Conservation (phyloP, 2,888 invertebrate genomes). For the Catotricha subobsoleta region DNA sequence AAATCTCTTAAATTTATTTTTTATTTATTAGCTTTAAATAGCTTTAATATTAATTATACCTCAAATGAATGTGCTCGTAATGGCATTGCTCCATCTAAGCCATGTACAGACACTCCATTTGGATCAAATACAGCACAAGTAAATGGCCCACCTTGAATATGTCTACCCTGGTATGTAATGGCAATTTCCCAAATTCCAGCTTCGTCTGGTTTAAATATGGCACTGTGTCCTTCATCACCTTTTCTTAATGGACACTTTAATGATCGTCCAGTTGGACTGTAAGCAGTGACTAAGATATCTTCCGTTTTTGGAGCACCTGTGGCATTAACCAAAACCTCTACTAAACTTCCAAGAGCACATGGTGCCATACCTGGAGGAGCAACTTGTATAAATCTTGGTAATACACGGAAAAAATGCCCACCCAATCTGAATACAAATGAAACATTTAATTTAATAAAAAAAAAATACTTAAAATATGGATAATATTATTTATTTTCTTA, state of each 20-base stretch:
- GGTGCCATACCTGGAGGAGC: slow-evolving; percentile 88
- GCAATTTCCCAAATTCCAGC: slow-evolving; percentile 95
- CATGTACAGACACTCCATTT: slow-evolving; percentile 66
- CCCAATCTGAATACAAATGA: slow-evolving; percentile 21
- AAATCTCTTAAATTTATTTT: not conserved
- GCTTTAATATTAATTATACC: too few relatives aligned
- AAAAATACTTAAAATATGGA: slow-evolving; percentile 3
- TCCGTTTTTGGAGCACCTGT: slow-evolving; percentile 62
- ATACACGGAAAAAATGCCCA: slow-evolving; percentile 65
- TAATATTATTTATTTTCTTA: slow-evolving; percentile 12
- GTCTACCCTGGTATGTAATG: slow-evolving; percentile 87
- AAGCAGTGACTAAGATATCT: slow-evolving; percentile 82
- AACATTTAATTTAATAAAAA: slow-evolving; percentile 3
- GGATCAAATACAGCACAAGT: slow-evolving; percentile 92
- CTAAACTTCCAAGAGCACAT: slow-evolving; percentile 84
- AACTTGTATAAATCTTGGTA: slow-evolving; percentile 72
- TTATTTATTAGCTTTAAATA: too few relatives aligned
- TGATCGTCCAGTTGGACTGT: slow-evolving; percentile 73
- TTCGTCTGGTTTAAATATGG: slow-evolving; percentile 94
- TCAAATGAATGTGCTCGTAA: slow-evolving; percentile 76
- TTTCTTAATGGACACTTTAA: slow-evolving; percentile 68
- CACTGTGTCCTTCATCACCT: slow-evolving; percentile 78
- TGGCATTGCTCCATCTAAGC: slow-evolving; percentile 66
- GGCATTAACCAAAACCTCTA: slow-evolving; percentile 82
- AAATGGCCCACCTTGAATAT: slow-evolving; percentile 92